Percentiles rank a stretch among this genome's conserved stretches.
phyloP scores from a whole-genome alignment of 2,797 vertebrate genomes.

The Naso thynnoides region DNA sequence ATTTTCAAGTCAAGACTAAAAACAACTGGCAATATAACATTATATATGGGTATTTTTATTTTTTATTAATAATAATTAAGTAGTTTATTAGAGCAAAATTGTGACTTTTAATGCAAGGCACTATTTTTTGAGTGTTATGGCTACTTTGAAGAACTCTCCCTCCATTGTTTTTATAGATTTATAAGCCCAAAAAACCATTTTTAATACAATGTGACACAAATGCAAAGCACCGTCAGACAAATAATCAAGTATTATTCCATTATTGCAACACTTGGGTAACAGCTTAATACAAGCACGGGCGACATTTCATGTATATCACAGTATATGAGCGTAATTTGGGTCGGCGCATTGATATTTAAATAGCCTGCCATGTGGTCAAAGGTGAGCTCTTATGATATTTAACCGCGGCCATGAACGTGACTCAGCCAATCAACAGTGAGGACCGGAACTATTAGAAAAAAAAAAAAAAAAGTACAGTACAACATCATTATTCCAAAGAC shows the following conservation, averaged over 20 bases:
- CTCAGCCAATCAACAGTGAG: conserved; percentile 45
- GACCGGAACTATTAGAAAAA: conserved; percentile 19
- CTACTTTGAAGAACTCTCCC: too few species aligned
- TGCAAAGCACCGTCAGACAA: too few species aligned
- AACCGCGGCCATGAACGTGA: conserved; percentile 17
- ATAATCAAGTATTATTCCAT: background rate
- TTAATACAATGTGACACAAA: background rate
- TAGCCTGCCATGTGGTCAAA: conserved; percentile 11
- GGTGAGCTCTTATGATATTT: conserved; percentile 41
- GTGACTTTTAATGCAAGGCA: too few species aligned
- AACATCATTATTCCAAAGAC: conserved; percentile 11
- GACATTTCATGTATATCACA: too few species aligned
- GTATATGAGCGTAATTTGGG: background rate
- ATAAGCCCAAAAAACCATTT: too few species aligned
- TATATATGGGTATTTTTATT: background rate
- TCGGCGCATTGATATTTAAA: conserved; percentile 25
- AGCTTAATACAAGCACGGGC: background rate
- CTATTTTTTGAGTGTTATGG: too few species aligned
- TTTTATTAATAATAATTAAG: background rate
- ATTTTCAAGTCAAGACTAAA: background rate
- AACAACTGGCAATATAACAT: background rate
- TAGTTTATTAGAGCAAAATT: too few species aligned
- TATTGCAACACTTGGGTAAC: background rate
- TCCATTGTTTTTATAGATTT: too few species aligned
- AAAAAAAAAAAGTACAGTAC: conserved; percentile 1